These are phyloP conservation scores for Orchestia grillus DNA, from an alignment of 1,140 invertebrate species.

Conservation along the genomic window DNA sequence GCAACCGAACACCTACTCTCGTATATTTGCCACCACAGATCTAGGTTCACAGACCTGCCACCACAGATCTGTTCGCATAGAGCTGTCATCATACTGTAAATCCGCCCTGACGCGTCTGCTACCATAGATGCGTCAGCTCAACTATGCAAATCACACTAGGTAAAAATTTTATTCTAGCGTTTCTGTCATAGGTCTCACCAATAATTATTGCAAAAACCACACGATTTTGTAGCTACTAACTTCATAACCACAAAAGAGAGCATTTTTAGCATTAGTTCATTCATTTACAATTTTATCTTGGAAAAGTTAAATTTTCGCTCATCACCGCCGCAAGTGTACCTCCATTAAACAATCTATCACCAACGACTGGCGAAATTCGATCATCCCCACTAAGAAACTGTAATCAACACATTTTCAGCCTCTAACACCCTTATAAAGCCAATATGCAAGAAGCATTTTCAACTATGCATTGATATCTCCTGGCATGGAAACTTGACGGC, in stretches of 20 bases:
- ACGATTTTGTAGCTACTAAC: not conserved
- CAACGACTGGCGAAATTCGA: not conserved
- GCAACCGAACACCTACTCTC: too few relatives aligned
- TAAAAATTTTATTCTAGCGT: not conserved
- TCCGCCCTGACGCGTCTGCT: too few relatives aligned
- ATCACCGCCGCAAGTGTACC: not conserved
- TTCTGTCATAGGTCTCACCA: not conserved
- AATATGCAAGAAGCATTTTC: not conserved
- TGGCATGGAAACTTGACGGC: not conserved
- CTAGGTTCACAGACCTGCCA: too few relatives aligned
- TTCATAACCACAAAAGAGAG: not conserved
- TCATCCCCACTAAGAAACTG: not conserved
- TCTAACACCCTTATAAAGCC: not conserved
- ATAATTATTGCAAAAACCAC: not conserved
- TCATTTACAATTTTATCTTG: not conserved
- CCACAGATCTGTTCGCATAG: not conserved
- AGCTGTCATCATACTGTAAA: not conserved
- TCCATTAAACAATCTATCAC: not conserved
- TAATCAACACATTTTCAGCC: not conserved
- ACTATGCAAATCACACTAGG: not conserved
- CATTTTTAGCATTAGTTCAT: not conserved
- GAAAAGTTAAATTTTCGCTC: not conserved
- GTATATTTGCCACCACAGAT: too few relatives aligned
- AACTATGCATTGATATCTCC: not conserved
- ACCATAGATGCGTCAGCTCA: not conserved